Percentiles rank a stretch among this genome's conserved stretches.
These are phyloP conservation scores for Chiroxiphia lanceolata DNA, from an alignment of 2,797 vertebrate genomes.

Conservation along the genomic window DNA sequence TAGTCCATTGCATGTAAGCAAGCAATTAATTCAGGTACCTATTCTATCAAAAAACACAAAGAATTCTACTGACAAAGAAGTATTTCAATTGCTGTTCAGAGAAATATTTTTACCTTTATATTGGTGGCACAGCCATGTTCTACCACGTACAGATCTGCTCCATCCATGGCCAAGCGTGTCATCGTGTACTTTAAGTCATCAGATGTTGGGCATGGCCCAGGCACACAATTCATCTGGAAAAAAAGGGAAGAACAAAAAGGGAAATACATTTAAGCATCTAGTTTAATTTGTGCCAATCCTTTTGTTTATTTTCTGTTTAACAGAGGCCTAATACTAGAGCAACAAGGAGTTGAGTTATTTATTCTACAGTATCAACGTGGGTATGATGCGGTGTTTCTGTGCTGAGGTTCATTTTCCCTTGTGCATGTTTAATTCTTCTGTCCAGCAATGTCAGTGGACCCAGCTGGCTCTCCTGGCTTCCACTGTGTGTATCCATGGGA, in stretches of 20 bases:
- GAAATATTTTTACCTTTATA: constrained; percentile 81
- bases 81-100: neutral
- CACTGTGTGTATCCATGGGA: neutral
- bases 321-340: neutral
- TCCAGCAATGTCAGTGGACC: neutral
- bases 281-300: neutral
- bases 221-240: constrained; percentile 77
- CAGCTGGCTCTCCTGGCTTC: neutral
- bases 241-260: neutral
- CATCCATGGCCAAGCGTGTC: constrained; percentile 93
- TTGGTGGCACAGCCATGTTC: constrained; percentile 96
- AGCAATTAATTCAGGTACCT: neutral
- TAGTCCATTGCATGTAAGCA: neutral
- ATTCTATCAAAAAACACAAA: neutral
- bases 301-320: neutral
- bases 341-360: neutral
- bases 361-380: neutral
- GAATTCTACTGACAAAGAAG: neutral
- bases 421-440: neutral
- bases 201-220: constrained; percentile 91
- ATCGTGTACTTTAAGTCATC: constrained; percentile 97
- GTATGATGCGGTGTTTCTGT: neutral
- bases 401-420: neutral
- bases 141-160: constrained; percentile 90
- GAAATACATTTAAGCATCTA: neutral